Base-by-base conservation (phyloP, 2,888 invertebrate species). In the Trichogramma evanescens region DNA sequence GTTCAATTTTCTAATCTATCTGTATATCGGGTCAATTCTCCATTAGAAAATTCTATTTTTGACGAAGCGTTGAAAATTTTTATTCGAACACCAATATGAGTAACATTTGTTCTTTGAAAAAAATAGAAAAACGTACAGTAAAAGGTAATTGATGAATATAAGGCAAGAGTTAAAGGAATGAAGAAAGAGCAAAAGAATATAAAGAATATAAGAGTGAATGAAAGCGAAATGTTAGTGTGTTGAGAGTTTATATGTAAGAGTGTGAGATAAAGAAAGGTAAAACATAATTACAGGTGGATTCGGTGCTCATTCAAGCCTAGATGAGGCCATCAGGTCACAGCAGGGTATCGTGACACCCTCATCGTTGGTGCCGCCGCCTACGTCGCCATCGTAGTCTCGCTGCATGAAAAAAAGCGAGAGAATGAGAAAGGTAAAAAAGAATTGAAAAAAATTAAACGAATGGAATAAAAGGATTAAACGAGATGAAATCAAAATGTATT, bases 321-420 rank as follows among this genome's bases (percentile, higher is more conserved):
- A 61, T 57, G 63, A 62, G 59, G 49, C 55, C 59, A 76, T 75
- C 75, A 75, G 71, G 68, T 70, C 76, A 64, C 76, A 76, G 76
- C 76, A 64, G 77, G 77, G 72, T 68, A 71, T 71, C 75, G 75
- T 72, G 76, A 76, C 75, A 76, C 73, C 74, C 75, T 59, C 57
- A 43, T 59, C 61, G 8, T 45, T 9, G 8, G 26, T 26, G 26
- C 26, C 26, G 10, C 7, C 45, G n/a, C 53, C 54, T 64, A 63
- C 65, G 73, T 75, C 73, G 70, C 66, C 69, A 66, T 63, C 61
- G 63, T 66, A 66, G 64, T 68, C 61, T 61, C 63, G 50, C n/a
- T 42, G 13, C 49, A 50, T 40, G 56, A 61, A 61, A 48, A 58
- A 26, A 56, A 50, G 50, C 48, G 48, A 46, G 53, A 45, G 59